Evolutionary conservation across 2,888 invertebrate species (phyloP).

Genomic region (Pollenia griseotomentosa): DNA sequence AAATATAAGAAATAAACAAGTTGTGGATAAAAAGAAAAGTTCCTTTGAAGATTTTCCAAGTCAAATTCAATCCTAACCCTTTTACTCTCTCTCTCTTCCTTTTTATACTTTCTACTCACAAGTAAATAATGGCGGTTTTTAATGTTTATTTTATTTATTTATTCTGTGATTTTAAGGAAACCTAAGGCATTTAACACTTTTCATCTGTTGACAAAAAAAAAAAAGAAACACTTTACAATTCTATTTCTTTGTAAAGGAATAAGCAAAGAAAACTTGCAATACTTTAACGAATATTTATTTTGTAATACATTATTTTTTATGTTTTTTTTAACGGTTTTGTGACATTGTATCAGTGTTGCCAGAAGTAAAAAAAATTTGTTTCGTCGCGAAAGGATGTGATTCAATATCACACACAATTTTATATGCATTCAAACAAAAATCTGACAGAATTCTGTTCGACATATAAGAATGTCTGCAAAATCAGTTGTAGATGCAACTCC

Average conservation of each 20-base stretch:
- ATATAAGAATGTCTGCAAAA: too few species aligned
- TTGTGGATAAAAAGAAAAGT: too few species aligned
- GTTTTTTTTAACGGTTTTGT: constrained; percentile 3
- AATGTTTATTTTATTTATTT: constrained; percentile 31
- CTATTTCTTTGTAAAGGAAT: background rate
- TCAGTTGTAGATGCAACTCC: too few species aligned
- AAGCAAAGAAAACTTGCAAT: constrained; percentile 1
- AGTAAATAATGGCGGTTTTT: constrained; percentile 17
- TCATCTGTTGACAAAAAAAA: background rate
- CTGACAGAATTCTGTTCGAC: too few species aligned
- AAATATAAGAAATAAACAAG: background rate
- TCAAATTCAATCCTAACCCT: background rate
- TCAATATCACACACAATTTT: too few species aligned
- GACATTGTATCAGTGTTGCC: background rate
- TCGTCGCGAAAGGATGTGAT: too few species aligned
- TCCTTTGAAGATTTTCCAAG: background rate
- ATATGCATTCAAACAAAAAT: too few species aligned
- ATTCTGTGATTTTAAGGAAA: constrained; percentile 30
- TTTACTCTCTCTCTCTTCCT: background rate
- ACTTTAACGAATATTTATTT: constrained; percentile 27
- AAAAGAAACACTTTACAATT: background rate
- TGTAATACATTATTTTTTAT: constrained; percentile 23
- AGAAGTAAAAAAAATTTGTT: too few species aligned
- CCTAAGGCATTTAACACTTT: constrained; percentile 39
- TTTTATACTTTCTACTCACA: background rate